These are phyloP conservation scores for Pipra filicauda DNA, from an alignment of 2,113 vertebrate genomes.

Conservation along the genomic window DNA sequence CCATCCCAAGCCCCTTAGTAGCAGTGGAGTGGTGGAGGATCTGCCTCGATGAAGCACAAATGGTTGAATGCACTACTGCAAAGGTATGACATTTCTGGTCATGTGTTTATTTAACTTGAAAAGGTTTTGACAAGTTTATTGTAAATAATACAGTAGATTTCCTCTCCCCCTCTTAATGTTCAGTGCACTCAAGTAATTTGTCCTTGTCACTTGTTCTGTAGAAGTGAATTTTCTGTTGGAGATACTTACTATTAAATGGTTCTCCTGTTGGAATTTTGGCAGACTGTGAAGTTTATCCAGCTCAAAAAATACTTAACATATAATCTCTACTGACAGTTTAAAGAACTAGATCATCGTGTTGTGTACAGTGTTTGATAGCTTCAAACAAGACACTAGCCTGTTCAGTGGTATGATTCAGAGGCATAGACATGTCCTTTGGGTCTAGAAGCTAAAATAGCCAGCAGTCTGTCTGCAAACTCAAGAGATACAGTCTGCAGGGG, in stretches of 20 bases:
- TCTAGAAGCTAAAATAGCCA: conserved; percentile 24
- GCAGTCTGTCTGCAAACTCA: not conserved
- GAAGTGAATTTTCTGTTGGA: not conserved
- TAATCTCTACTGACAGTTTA: conserved; percentile 23
- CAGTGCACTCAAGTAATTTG: not conserved
- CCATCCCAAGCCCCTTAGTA: conserved; percentile 94
- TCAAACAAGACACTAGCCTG: not conserved
- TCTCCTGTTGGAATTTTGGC: not conserved
- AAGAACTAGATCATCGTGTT: conserved; percentile 40
- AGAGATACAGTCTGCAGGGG: not conserved
- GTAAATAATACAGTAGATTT: not conserved
- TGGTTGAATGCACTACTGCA: conserved; percentile 96
- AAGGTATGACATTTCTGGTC: conserved; percentile 74
- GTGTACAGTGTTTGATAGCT: not conserved
- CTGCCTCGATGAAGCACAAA: conserved; percentile 97
- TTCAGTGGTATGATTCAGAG: conserved; percentile 21
- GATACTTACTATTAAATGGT: not conserved
- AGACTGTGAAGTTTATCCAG: not conserved
- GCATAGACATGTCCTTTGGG: not conserved
- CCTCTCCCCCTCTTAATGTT: not conserved
- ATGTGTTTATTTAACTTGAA: not conserved
- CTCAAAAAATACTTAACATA: conserved; percentile 19
- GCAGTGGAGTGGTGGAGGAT: conserved; percentile 99
- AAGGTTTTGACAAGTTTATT: not conserved
- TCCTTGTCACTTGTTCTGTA: not conserved